Percentiles rank a stretch among this genome's conserved stretches.
Evolutionary conservation across 1,140 invertebrate species (phyloP).

Genomic region (Drosophila pectinifera): DNA sequence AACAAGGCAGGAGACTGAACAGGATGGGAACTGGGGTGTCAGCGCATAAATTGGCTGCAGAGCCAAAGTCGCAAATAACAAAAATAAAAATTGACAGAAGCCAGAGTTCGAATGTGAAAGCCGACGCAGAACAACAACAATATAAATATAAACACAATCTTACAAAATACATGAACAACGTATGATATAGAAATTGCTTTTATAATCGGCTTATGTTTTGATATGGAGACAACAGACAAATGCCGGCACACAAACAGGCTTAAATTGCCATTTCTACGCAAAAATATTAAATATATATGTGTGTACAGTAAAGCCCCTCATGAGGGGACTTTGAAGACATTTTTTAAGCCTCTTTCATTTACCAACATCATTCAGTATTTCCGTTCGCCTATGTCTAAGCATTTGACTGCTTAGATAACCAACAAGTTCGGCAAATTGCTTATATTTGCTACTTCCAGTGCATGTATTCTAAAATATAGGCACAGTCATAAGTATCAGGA

Average conservation of each 20-base stretch:
- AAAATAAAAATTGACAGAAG: slow-evolving; percentile 59
- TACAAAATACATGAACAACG: slow-evolving; percentile 19
- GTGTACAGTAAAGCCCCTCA: slow-evolving; percentile 1
- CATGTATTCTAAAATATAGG: background rate
- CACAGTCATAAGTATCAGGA: background rate
- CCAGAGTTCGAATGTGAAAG: slow-evolving; percentile 56
- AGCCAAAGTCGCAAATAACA: slow-evolving; percentile 56
- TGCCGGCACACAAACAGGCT: slow-evolving; percentile 49
- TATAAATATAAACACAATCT: slow-evolving; percentile 25
- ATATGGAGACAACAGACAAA: slow-evolving; percentile 45
- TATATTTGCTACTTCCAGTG: background rate
- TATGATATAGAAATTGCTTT: slow-evolving; percentile 58
- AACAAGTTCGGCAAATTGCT: background rate
- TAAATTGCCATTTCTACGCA: slow-evolving; percentile 50
- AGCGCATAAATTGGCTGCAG: background rate
- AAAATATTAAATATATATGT: slow-evolving; percentile 26
- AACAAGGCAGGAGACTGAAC: slow-evolving; percentile 60
- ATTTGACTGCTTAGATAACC: background rate
- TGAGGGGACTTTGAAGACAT: background rate
- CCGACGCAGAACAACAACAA: slow-evolving; percentile 23
- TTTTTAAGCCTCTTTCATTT: slow-evolving; percentile 23
- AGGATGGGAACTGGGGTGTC: background rate
- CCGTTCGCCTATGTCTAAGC: background rate
- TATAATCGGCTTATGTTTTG: slow-evolving; percentile 58
- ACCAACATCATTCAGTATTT: slow-evolving; percentile 1